These are phyloP conservation scores for Glomeris maerens DNA, from an alignment of 1,140 invertebrate genomes.

Conservation along the genomic window DNA sequence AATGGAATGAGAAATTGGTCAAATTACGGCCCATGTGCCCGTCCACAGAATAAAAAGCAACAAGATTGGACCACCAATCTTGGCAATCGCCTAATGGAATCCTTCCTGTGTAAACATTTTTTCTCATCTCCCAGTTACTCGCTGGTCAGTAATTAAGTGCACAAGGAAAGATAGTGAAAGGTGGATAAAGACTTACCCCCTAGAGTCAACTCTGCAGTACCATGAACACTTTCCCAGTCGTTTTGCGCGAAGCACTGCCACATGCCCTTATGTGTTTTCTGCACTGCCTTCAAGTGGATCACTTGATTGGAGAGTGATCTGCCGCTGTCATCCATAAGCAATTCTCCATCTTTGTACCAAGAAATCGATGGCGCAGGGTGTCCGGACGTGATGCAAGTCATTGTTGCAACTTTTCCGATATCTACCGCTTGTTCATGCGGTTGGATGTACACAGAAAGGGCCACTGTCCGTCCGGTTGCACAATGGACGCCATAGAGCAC, in stretches of 20 bases:
- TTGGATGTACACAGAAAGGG: slow-evolving; percentile 12
- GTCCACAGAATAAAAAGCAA: too few species aligned
- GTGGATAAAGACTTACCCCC: too few species aligned
- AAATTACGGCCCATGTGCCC: too few species aligned
- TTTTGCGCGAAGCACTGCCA: slow-evolving; percentile 29
- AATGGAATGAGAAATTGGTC: too few species aligned
- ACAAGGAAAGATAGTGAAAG: too few species aligned
- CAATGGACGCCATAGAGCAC: too few species aligned
- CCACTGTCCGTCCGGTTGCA: too few species aligned
- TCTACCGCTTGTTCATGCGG: slow-evolving; percentile 17
- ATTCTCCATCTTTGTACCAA: slow-evolving; percentile 16
- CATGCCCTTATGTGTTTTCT: slow-evolving; percentile 28
- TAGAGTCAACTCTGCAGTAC: slow-evolving; percentile 27
- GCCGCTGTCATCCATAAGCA: slow-evolving; percentile 5
- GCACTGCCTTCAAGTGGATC: slow-evolving; percentile 27
- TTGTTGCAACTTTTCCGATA: slow-evolving; percentile 15
- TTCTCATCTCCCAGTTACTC: too few species aligned
- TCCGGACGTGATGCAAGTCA: slow-evolving; percentile 19
- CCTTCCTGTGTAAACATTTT: too few species aligned
- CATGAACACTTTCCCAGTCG: slow-evolving; percentile 24
- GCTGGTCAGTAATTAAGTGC: too few species aligned
- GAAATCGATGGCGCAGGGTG: slow-evolving; percentile 17
- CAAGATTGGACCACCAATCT: too few species aligned
- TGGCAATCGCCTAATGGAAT: too few species aligned
- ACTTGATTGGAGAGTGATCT: slow-evolving; percentile 8